Conservation (phyloP, 2,797 vertebrate genomes). For the Tolypeutes matacus region DNA sequence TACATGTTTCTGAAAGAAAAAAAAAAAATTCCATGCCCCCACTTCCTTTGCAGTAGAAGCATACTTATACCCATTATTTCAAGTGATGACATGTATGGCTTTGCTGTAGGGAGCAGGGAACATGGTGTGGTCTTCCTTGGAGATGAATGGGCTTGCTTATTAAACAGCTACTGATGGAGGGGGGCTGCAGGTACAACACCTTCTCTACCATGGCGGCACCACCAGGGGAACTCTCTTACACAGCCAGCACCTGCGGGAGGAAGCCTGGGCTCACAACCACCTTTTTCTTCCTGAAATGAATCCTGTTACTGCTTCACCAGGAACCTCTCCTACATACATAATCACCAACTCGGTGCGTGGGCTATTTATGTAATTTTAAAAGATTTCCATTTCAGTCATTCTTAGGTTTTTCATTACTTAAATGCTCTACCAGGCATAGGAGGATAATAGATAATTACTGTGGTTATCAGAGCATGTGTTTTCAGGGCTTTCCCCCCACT, state of each 20-base stretch:
- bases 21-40: background rate
- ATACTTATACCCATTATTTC: conserved; percentile 36
- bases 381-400: background rate
- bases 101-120: conserved; percentile 50
- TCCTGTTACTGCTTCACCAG: conserved; percentile 68
- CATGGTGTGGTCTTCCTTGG: conserved; percentile 63
- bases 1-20: background rate
- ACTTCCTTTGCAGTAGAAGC: background rate
- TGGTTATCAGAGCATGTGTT: background rate
- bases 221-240: background rate
- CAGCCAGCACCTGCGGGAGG: background rate
- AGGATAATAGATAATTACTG: conserved; percentile 13
- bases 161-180: conserved; percentile 66
- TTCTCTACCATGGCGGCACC: background rate
- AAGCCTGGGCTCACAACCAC: conserved; percentile 52
- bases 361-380: conserved; percentile 11
- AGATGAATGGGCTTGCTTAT: conserved; percentile 81
- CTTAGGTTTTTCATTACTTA: background rate
- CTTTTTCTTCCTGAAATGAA: conserved; percentile 48
- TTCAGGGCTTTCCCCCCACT: background rate
- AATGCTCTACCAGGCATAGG: background rate
- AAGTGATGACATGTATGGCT: background rate
- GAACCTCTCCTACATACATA: background rate
- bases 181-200: background rate
- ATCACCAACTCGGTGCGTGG: background rate